A percentile compares a stretch with the other conserved stretches of the same genome.
Evolutionary conservation across 2,113 vertebrate genomes (phyloP).

Genomic region (Poecilia latipinna): DNA sequence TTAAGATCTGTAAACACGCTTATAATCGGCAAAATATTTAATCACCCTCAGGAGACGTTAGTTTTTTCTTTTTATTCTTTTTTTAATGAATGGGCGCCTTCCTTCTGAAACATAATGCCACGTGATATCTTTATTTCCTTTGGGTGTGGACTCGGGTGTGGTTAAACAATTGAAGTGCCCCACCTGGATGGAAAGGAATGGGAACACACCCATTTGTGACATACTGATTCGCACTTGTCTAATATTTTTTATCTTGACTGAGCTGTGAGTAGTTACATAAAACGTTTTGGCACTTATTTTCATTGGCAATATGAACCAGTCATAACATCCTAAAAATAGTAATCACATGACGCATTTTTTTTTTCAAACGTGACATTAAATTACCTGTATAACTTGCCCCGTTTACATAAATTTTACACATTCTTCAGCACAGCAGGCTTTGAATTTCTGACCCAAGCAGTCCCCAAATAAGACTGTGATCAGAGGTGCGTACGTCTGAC

Average conservation of each 20-base stretch:
- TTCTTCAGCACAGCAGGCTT: background rate
- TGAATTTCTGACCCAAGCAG: background rate
- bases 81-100: background rate
- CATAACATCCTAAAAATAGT: too few species aligned
- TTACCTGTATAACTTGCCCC: too few species aligned
- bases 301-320: background rate
- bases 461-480: background rate
- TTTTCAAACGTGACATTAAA: background rate
- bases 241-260: too few species aligned
- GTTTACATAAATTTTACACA: background rate
- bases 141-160: slow-evolving; percentile 38
- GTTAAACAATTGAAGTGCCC: slow-evolving; percentile 20
- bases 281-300: background rate
- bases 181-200: background rate
- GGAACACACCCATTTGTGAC: background rate
- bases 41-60: background rate
- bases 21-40: background rate
- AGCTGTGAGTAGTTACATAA: background rate
- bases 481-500: slow-evolving; percentile 19
- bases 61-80: fast-evolving
- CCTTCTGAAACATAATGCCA: background rate
- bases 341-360: background rate
- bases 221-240: too few species aligned
- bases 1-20: too few species aligned
- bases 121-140: slow-evolving; percentile 38